These are phyloP conservation scores for Drosophila mettleri DNA, from an alignment of 2,888 invertebrate genomes.

Conservation along the genomic window DNA sequence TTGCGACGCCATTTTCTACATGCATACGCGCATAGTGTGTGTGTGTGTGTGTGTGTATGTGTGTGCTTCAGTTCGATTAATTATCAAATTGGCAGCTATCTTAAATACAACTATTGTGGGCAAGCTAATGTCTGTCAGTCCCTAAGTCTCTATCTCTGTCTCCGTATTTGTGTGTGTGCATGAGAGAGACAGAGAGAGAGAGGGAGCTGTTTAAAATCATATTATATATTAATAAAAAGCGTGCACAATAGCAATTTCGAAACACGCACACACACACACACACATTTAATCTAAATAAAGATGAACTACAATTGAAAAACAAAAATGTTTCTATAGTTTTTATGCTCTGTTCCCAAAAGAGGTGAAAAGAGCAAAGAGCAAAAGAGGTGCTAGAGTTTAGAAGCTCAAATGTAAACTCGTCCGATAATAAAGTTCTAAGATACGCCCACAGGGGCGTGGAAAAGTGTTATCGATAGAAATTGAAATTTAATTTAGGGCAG, in stretches of 20 bases:
- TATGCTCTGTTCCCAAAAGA: too few relatives aligned
- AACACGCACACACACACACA: neutral
- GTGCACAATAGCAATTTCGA: constrained; percentile 15
- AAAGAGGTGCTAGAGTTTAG: too few relatives aligned
- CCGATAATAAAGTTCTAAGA: too few relatives aligned
- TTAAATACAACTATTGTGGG: constrained; percentile 35
- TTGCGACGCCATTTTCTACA: constrained; percentile 64
- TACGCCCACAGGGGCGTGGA: too few relatives aligned
- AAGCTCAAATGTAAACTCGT: too few relatives aligned
- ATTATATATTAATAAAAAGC: constrained; percentile 65
- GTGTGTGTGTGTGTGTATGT: constrained; percentile 29
- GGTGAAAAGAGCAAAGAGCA: too few relatives aligned
- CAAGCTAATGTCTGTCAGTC: neutral
- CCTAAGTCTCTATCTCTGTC: neutral
- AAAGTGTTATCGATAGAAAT: too few relatives aligned
- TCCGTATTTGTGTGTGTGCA: neutral
- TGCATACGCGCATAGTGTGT: too few relatives aligned
- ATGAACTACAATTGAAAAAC: constrained; percentile 54
- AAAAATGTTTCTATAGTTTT: too few relatives aligned
- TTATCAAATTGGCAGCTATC: constrained; percentile 64
- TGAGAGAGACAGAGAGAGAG: too few relatives aligned
- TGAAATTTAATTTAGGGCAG: too few relatives aligned
- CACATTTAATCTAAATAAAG: constrained; percentile 62
- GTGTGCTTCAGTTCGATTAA: constrained; percentile 58
- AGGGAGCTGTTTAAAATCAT: constrained; percentile 55